Percentiles rank a stretch among this genome's conserved stretches.
phyloP scores from a whole-genome alignment of 2,113 vertebrate genomes.

The Leuciscus idus region DNA sequence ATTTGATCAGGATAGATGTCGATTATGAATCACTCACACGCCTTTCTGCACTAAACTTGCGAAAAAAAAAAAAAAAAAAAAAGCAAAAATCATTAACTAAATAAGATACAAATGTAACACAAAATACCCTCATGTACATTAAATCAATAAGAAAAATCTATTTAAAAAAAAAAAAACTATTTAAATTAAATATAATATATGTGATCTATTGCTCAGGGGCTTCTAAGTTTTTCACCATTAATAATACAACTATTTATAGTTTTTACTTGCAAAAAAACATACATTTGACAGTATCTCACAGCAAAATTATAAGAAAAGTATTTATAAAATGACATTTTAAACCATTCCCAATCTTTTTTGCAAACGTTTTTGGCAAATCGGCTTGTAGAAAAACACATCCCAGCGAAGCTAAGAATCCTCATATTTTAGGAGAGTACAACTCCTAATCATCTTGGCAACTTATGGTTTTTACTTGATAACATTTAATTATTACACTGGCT shows the following conservation, averaged over 20 bases:
- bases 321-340: not conserved
- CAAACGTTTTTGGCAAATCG: too few species aligned
- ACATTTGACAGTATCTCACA: not conserved
- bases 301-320: not conserved
- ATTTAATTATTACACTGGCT: not conserved
- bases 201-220: not conserved
- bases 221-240: too few species aligned
- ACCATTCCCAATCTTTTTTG: not conserved
- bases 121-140: too few species aligned
- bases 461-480: not conserved
- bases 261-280: not conserved
- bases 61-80: too few species aligned
- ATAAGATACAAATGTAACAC: too few species aligned
- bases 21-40: not conserved
- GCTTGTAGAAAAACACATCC: too few species aligned
- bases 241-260: not conserved
- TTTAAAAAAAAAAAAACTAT: too few species aligned
- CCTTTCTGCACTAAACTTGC: too few species aligned
- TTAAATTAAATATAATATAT: not conserved
- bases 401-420: too few species aligned
- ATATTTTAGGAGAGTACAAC: not conserved
- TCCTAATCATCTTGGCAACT: not conserved
- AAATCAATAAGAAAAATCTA: too few species aligned
- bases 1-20: not conserved
- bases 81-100: too few species aligned